Evolutionary conservation across 2,888 invertebrate genomes (phyloP).

Genomic region (Nasonia oneida): DNA sequence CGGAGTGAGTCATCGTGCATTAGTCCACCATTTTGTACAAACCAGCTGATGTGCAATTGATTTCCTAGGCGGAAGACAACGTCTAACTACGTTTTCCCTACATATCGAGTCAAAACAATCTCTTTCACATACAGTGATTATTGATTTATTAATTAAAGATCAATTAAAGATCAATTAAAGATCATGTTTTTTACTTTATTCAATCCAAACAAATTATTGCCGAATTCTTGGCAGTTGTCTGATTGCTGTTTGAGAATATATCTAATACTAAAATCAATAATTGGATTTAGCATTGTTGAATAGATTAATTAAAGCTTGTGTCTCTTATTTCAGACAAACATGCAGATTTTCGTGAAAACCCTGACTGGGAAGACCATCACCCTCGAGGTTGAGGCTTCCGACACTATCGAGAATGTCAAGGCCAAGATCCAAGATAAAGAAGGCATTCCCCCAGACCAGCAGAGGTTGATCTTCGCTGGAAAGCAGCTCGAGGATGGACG

Average conservation of each 20-base stretch:
- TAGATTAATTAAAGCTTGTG: not conserved
- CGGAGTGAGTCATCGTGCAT: constrained; percentile 8
- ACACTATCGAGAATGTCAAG: constrained; percentile 97
- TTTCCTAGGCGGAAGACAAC: not conserved
- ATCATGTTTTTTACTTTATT: not conserved
- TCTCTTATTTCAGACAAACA: constrained; percentile 54
- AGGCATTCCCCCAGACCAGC: constrained; percentile 79
- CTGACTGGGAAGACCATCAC: constrained; percentile 96
- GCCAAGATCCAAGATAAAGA: constrained; percentile 95
- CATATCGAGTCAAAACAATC: not conserved
- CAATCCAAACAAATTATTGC: not conserved
- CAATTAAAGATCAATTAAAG: not conserved
- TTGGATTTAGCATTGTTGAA: no score
- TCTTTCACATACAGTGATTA: not conserved
- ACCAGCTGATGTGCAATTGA: constrained; percentile 43
- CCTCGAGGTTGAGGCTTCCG: constrained; percentile 94
- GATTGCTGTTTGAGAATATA: not conserved
- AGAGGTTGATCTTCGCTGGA: constrained; percentile 69
- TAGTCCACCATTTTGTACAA: constrained; percentile 52
- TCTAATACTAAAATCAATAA: no score
- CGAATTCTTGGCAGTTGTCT: not conserved
- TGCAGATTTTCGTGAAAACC: constrained; percentile 70
- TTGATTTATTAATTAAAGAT: no score
- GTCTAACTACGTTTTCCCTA: not conserved
- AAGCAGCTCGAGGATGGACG: constrained; percentile 69